Conservation (phyloP, 2,888 invertebrate species). For the Microctonus hyperodae region DNA sequence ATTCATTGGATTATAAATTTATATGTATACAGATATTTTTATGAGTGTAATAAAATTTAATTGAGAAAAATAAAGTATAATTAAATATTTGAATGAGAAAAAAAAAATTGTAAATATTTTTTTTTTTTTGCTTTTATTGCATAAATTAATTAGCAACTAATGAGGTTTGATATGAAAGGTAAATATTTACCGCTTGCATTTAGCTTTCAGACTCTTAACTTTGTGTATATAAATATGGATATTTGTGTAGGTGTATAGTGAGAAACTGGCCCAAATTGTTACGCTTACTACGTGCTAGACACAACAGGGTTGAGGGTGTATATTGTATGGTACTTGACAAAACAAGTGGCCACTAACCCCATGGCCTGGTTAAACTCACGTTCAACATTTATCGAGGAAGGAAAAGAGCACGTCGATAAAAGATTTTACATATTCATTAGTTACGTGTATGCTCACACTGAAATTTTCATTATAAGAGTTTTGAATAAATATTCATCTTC, state of each 20-base stretch:
- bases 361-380: slow-evolving; percentile 9
- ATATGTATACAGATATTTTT: neutral
- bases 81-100: neutral
- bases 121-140: neutral
- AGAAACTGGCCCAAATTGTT: neutral
- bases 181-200: slow-evolving; percentile 11
- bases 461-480: too few relatives aligned
- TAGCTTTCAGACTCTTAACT: neutral
- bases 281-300: slow-evolving; percentile 17
- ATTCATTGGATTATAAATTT: neutral
- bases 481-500: too few relatives aligned
- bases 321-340: slow-evolving; percentile 13
- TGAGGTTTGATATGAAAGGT: slow-evolving; percentile 7
- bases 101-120: neutral
- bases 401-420: neutral
- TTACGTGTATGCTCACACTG: too few relatives aligned
- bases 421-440: slow-evolving; percentile 15
- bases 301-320: slow-evolving; percentile 12
- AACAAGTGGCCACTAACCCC: slow-evolving; percentile 17
- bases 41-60: neutral
- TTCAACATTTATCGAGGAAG: slow-evolving; percentile 4
- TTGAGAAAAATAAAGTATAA: neutral
- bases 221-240: neutral
- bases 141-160: slow-evolving; percentile 3
- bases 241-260: neutral